These are phyloP conservation scores for Sisor rabdophorus DNA, from an alignment of 2,113 vertebrate genomes.

Conservation along the genomic window DNA sequence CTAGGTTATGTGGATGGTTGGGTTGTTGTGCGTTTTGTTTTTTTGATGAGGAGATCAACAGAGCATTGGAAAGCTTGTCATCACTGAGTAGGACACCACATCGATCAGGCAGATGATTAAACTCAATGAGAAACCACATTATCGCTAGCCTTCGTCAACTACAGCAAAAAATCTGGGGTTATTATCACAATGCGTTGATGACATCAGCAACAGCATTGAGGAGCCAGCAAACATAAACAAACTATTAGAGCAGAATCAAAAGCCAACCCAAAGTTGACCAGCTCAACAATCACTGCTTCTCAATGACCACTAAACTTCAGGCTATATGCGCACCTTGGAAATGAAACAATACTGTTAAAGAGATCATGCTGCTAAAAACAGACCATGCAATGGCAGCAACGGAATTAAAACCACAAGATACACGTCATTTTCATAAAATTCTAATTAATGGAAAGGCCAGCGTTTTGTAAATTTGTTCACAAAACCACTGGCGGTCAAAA, in stretches of 20 bases:
- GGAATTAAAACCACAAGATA: constrained; percentile 30
- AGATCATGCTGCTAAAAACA: constrained; percentile 70
- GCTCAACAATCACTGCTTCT: constrained; percentile 39
- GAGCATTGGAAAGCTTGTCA: constrained; percentile 59
- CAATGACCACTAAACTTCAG: constrained; percentile 51
- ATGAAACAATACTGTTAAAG: constrained; percentile 59
- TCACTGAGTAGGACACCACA: constrained; percentile 56
- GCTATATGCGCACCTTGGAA: constrained; percentile 57
- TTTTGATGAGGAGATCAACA: constrained; percentile 52
- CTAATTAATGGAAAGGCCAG: neutral
- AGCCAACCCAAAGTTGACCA: constrained; percentile 56
- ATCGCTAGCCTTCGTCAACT: constrained; percentile 68
- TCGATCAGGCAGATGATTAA: constrained; percentile 47
- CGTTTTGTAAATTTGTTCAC: constrained; percentile 19
- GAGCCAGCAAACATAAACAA: constrained; percentile 64
- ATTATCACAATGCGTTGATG: constrained; percentile 74
- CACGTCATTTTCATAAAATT: constrained; percentile 8
- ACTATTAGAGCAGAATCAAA: constrained; percentile 64
- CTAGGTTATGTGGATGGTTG: constrained; percentile 21
- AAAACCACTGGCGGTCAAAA: constrained; percentile 21
- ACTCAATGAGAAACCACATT: constrained; percentile 79
- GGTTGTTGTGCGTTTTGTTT: neutral
- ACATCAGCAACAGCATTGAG: constrained; percentile 74
- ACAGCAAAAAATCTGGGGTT: constrained; percentile 64
- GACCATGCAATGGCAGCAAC: constrained; percentile 73